Base-by-base conservation (phyloP, 2,113 vertebrate genomes). In the Indicator indicator region DNA sequence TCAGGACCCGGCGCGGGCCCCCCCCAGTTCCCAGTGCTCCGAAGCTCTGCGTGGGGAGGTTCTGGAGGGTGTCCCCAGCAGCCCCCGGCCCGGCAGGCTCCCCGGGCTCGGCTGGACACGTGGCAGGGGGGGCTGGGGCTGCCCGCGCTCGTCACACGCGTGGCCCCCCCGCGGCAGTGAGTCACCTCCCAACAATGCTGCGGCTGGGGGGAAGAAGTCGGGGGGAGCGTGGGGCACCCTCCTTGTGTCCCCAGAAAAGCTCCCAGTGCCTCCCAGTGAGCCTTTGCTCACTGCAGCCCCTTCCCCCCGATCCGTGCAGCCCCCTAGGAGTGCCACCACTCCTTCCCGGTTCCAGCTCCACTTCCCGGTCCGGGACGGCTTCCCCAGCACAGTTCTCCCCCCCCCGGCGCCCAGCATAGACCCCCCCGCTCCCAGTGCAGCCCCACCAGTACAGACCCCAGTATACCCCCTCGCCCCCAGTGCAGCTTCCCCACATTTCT, bases 171-270 rank as follows among this genome's bases (percentile, higher is more conserved):
- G 62, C 62, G 6, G 11, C 46, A 28, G 7, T 79, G 89, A 93
- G 55, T 90, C 94, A 88, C 59, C 7, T 19, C 28, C 68, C 86
- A 71, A 27, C 58, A 59, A 86, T 40, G 93, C 93, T 20, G 73
- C 18, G 50, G 44, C 33, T 52, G 50, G 50, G 50, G 20, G 20
- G 50, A 52, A 23, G 42, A 42, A 42, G 42, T 42, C 10, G 52
- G 40, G 54, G 75, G 55, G 55, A 16, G 55, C 52, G 21, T 42
- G 42, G 14, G 42, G 42, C 42, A 42, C 42, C 42, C 42, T 42
- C 42, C 32, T 11, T n/a, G 46, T 38, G 50, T 48, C 52, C 42
- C 40, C 71, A 69, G n/a, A 28, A 28, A 46, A 38, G 44, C 21
- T 56, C 50, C 82, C 44, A 36, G 26, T 14, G 58, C 32, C 32